phyloP scores from a whole-genome alignment of 2,888 invertebrate genomes.

The Spodoptera littoralis region DNA sequence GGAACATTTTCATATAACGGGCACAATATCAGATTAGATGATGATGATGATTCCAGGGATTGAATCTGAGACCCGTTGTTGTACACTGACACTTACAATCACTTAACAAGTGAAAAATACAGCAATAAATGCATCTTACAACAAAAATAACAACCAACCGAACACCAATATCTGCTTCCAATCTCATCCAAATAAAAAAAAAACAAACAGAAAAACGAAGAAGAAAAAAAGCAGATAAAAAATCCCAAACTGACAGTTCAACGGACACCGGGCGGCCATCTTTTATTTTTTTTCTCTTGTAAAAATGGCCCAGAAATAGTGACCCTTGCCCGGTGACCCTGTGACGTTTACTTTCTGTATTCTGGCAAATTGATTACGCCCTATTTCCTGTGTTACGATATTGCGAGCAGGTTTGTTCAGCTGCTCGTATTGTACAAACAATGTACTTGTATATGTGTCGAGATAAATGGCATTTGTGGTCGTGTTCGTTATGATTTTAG shows the following conservation, averaged over 20 bases:
- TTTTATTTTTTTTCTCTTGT: slow-evolving; percentile 30
- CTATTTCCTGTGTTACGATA: slow-evolving; percentile 44
- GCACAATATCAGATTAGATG: too few species aligned
- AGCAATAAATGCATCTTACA: neutral
- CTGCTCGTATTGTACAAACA: slow-evolving; percentile 19
- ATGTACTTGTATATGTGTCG: slow-evolving; percentile 11
- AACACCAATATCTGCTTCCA: neutral
- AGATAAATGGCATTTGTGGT: slow-evolving; percentile 7
- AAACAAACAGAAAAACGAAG: too few species aligned
- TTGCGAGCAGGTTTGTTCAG: slow-evolving; percentile 36
- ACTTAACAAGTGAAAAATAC: too few species aligned
- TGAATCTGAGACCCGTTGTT: too few species aligned
- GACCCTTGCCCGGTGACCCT: slow-evolving; percentile 40
- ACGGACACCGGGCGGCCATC: slow-evolving; percentile 28
- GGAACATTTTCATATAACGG: too few species aligned
- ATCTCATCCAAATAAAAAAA: neutral
- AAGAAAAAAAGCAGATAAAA: slow-evolving; percentile 3
- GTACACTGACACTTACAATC: too few species aligned
- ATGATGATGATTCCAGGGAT: too few species aligned
- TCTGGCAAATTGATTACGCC: slow-evolving; percentile 49
- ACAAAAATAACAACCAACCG: too few species aligned
- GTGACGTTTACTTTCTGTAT: slow-evolving; percentile 44
- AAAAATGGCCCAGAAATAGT: slow-evolving; percentile 25
- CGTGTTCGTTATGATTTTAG: slow-evolving; percentile 8
- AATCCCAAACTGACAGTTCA: slow-evolving; percentile 27